Base-by-base conservation (phyloP, 2,113 vertebrate genomes). In the Spermophilus dauricus region DNA sequence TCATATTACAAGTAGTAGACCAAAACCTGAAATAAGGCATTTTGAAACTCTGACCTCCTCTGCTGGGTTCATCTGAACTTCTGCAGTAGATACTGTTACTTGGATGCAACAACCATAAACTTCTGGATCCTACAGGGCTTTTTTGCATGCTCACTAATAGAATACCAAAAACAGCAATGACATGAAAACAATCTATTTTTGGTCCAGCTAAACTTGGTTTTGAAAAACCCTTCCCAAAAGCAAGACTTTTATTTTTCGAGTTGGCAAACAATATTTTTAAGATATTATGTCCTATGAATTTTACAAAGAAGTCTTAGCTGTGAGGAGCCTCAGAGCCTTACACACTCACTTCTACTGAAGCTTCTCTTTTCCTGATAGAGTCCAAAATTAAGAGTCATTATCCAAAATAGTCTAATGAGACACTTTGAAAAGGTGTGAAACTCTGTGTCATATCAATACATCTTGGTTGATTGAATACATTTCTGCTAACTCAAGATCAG, bases 111-210 rank as follows among this genome's bases (percentile, higher is more conserved):
- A 95, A 97, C 95, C 78, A 97, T 94, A 97, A 98, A 98, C 96
- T 98, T 98, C 96, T 97, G 96, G 97, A 97, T 98, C 97, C 97
- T 98, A 97, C 85, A 56, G 96, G 78, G 97, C 92, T 97, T 97
- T 98, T 58, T 30, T 85, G 96, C 96, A 95, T 13, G 0, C 96
- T 97, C 90, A 89, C 98, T 97, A 96, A 96, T 96, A 94, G 96
- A 97, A 97, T 95, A 97, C 96, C 96, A 97, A 98, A 98, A 97
- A 91, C 97, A 98, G 97, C 94, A 96, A 94, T 56, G 92, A 97
- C 95, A 97, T 63, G 63, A 98, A 98, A 97, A 97, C 96, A 96
- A 94, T 67, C 97, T 98, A 98, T 98, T 98, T 98, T 98, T 97
- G 97, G 98, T 94, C 72, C 77, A 84, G 95, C 97, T 97, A 97